These are phyloP conservation scores for Heliconius ethilla DNA, from an alignment of 2,888 invertebrate genomes.

Conservation along the genomic window DNA sequence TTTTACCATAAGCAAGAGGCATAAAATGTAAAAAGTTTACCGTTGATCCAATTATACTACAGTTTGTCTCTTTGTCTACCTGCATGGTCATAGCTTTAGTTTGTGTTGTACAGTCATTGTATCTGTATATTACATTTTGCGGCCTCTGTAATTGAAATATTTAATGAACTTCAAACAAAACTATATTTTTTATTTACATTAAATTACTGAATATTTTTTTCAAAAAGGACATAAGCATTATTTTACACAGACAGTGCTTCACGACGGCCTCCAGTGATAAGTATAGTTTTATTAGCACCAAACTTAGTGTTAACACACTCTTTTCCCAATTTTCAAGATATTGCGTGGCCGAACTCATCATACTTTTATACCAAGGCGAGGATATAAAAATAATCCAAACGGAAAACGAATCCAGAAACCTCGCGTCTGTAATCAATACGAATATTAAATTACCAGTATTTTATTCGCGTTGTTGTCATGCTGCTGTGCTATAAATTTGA, in stretches of 20 bases:
- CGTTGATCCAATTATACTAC: slow-evolving; percentile 28
- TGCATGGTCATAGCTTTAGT: slow-evolving; percentile 16
- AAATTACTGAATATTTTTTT: background rate
- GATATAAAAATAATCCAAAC: background rate
- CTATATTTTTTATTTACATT: background rate
- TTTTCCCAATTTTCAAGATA: background rate
- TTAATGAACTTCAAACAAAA: background rate
- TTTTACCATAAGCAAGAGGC: background rate
- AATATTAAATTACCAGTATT: slow-evolving; percentile 44
- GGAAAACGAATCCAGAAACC: background rate
- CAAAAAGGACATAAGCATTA: too few relatives aligned
- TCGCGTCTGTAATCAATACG: too few relatives aligned
- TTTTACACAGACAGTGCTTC: background rate
- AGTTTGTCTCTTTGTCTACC: slow-evolving; percentile 41
- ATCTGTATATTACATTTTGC: slow-evolving; percentile 26
- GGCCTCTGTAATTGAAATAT: slow-evolving; percentile 31
- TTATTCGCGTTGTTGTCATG: slow-evolving; percentile 9
- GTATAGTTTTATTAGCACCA: background rate
- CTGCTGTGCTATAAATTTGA: slow-evolving; percentile 47
- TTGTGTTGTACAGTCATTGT: slow-evolving; percentile 34
- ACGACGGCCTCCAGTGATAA: background rate
- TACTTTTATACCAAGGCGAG: background rate
- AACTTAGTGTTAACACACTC: too few relatives aligned
- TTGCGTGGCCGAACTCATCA: background rate
- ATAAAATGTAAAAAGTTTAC: slow-evolving; percentile 3